Percentiles rank a stretch among this genome's conserved stretches.
These are phyloP conservation scores for Thera britannica DNA, from an alignment of 2,888 invertebrate genomes.

Conservation along the genomic window DNA sequence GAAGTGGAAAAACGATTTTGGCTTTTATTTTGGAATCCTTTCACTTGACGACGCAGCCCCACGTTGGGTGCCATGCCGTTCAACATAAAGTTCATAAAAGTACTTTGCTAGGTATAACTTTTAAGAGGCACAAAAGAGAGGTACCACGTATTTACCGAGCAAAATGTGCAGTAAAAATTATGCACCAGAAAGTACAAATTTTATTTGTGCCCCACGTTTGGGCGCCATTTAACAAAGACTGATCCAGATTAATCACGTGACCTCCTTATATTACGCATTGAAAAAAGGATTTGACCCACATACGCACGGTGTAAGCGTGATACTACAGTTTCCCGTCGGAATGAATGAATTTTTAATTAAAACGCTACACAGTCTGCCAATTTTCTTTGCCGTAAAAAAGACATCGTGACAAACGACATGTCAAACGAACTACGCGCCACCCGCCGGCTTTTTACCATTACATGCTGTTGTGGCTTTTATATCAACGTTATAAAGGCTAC, in stretches of 20 bases:
- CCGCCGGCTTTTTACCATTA: slow-evolving; percentile 4
- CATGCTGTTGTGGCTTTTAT: slow-evolving; percentile 42
- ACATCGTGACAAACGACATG: slow-evolving; percentile 36
- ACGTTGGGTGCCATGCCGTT: background rate
- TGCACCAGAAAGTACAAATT: slow-evolving; percentile 12
- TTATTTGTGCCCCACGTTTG: slow-evolving; percentile 17
- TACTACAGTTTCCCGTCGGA: slow-evolving; percentile 26
- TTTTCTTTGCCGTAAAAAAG: slow-evolving; percentile 39
- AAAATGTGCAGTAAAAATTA: too few relatives aligned
- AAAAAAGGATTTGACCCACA: slow-evolving; percentile 32
- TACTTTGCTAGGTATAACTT: background rate
- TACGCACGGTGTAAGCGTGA: slow-evolving; percentile 19
- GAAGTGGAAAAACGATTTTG: slow-evolving; percentile 75
- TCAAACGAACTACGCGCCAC: slow-evolving; percentile 25
- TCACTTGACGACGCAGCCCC: background rate
- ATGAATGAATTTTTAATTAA: slow-evolving; percentile 42
- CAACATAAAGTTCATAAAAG: background rate
- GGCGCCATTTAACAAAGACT: slow-evolving; percentile 19
- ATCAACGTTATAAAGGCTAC: slow-evolving; percentile 37
- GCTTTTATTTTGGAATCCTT: slow-evolving; percentile 62
- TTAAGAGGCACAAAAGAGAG: too few relatives aligned
- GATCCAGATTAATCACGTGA: background rate
- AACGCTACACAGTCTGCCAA: slow-evolving; percentile 32
- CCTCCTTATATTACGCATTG: slow-evolving; percentile 11
- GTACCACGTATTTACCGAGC: too few relatives aligned